Base-by-base conservation (phyloP, 2,797 vertebrate species). In the Melanotaenia nigrans region DNA sequence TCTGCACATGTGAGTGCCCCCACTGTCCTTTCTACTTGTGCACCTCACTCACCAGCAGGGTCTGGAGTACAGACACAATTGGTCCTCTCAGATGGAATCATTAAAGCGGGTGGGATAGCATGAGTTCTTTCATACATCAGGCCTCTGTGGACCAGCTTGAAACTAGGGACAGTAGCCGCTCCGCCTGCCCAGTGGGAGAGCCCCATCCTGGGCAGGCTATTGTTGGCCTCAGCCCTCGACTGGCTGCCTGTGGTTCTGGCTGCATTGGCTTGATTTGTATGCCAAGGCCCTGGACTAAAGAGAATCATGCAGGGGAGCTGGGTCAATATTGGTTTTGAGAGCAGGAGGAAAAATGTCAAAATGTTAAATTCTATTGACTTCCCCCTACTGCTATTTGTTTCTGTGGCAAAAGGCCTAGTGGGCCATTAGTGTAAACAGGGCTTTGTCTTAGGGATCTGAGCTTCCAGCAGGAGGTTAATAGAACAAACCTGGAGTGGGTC, bases 321-420 rank as follows among this genome's bases (percentile, higher is more conserved):
- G 90, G 93, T 94, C 95, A 96, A 94, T 95, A 94, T 92, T 95
- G 95, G 94, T 93, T 95, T 95, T 95, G 91, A 94, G 93, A 94
- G 89, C 89, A 88, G 90, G 90, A 90, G 92, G 93, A 93, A 95
- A 94, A 94, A 94, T 90, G 92, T 94, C 93, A 93, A 95, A 94
- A 95, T 91, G 93, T 93, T 95, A 94, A 93, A 80, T 94, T 94
- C 93, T 92, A 90, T 93, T 94, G 81, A 75, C 90, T 91, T 93
- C 91, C 90, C 81, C 61, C 77, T 89, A 90, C 91, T 85, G 89
- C 89, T 94, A 92, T 95, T 95, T 95, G 94, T 95, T 93, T 94
- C 94, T 71, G 80, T 86, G 87, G 89, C 90, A 90, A 94, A 91
- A 87, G 90, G 91, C 92, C 81, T 93, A 88, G 90, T 92, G 92